Evolutionary conservation across 2,888 invertebrate species (phyloP), one percentile per base, ranked within the genome.

Genomic region (Pandemis heparana): DNA sequence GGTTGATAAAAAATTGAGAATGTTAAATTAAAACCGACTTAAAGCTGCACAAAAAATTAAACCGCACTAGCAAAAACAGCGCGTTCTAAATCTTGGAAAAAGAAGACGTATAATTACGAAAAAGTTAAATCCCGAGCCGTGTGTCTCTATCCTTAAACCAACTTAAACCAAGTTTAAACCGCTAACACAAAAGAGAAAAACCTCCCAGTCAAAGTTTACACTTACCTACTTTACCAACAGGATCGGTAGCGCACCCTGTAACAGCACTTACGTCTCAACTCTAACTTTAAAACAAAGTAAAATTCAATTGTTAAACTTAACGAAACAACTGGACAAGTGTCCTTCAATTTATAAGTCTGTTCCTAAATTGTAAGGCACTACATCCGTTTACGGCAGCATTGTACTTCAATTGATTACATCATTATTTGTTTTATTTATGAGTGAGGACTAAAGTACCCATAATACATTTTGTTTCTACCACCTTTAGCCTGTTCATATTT

Each of bases 231-330:
- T 66, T 46, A 32, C 67, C 66, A 72, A 68, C 67, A 67, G 67
- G 72, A 72, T 72, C 72, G 46, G 56, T 63, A 72, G 67, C 66
- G 66, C 56, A 56, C 53, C 67, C 46, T 46, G 67, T 72, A 62
- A 62, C 61, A 72, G 56, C 67, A 68, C 67, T 72, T 72, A 63
- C n/a, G 53, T 68, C 71, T 72, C 68, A 68, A 67, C 67, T 51
- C 46, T 12, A 48, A 72, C 72, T 72, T 72, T 38, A 56, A 43
- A 68, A 67, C 67, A 61, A 72, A 68, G 67, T 63, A 46, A 23
- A 72, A 72, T 72, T 68, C 62, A 72, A 68, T 72, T 72, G 72
- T 53, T 62, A 6, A 62, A 68, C 43, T 72, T 68, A 14, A 14
- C 38, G 5, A 38, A 63, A 67, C 66, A 72, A 72, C 67, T 62